These are phyloP conservation scores for Calephelis perditalis DNA, from an alignment of 2,888 invertebrate genomes.

Conservation along the genomic window DNA sequence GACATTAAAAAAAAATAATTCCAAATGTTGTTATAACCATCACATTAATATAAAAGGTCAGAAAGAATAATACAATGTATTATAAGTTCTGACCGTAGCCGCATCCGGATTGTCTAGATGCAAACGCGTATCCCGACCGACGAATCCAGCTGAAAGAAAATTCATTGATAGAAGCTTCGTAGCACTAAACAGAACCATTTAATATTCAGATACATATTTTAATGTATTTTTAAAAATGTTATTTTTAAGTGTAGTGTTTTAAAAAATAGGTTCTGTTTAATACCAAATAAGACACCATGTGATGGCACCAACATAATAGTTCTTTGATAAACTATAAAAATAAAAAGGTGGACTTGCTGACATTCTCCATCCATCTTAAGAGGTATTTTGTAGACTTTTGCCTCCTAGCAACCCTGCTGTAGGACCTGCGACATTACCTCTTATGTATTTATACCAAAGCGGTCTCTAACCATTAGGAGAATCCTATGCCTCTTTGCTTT, in stretches of 20 bases:
- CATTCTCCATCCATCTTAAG: too few species aligned
- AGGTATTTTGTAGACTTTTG: too few species aligned
- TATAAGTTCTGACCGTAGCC: slow-evolving; percentile 63
- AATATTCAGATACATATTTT: slow-evolving; percentile 1
- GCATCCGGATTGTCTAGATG: slow-evolving; percentile 37
- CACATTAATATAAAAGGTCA: slow-evolving; percentile 45
- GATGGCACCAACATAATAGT: background rate
- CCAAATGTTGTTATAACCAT: slow-evolving; percentile 55
- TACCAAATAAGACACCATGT: slow-evolving; percentile 37
- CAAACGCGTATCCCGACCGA: slow-evolving; percentile 41
- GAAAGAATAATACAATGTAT: slow-evolving; percentile 69
- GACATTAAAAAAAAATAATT: background rate
- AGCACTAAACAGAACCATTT: slow-evolving; percentile 55
- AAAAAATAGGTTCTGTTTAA: slow-evolving; percentile 49
- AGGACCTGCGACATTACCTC: too few species aligned
- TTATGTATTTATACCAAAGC: too few species aligned
- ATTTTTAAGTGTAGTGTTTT: slow-evolving; percentile 25
- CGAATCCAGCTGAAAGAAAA: slow-evolving; percentile 70
- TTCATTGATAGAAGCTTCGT: slow-evolving; percentile 43
- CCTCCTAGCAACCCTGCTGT: too few species aligned
- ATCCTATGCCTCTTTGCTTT: too few species aligned
- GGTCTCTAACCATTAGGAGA: too few species aligned
- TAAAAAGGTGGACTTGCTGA: too few species aligned
- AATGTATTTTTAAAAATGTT: slow-evolving; percentile 31
- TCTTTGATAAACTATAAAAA: too few species aligned